These are phyloP conservation scores for Caenorhabditis sp. DNA, from an alignment of 2,888 invertebrate species.

Conservation along the genomic window DNA sequence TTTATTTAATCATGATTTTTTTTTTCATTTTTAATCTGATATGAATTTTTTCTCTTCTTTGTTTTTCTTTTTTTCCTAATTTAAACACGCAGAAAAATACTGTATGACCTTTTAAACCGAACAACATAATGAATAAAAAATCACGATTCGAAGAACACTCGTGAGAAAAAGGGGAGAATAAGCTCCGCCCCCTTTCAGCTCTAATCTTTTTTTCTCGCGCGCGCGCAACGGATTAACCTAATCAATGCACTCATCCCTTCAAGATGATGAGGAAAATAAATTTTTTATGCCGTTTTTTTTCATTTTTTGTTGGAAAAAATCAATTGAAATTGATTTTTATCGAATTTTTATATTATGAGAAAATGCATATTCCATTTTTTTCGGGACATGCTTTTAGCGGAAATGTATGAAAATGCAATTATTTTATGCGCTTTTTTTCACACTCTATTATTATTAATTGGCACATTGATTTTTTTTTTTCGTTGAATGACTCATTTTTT, in stretches of 20 bases:
- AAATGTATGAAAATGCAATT: no score
- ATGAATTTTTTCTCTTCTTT: neutral
- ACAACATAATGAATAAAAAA: neutral
- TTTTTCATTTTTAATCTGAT: neutral
- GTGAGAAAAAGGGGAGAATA: no score
- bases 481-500: no score
- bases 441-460: no score
- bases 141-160: neutral
- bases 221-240: neutral
- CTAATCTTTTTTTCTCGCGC: neutral
- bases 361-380: no score
- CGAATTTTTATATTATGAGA: no score
- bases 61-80: neutral
- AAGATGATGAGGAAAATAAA: neutral
- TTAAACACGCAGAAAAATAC: no score
- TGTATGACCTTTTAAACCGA: no score
- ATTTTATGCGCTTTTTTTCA: no score
- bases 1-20: neutral
- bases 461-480: no score
- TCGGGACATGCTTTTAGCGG: no score
- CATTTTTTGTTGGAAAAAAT: neutral
- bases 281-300: neutral
- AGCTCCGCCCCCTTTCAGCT: neutral
- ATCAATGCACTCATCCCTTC: neutral
- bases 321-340: no score